Conservation (phyloP, 2,113 vertebrate species). For the Platysternon megacephalum region DNA sequence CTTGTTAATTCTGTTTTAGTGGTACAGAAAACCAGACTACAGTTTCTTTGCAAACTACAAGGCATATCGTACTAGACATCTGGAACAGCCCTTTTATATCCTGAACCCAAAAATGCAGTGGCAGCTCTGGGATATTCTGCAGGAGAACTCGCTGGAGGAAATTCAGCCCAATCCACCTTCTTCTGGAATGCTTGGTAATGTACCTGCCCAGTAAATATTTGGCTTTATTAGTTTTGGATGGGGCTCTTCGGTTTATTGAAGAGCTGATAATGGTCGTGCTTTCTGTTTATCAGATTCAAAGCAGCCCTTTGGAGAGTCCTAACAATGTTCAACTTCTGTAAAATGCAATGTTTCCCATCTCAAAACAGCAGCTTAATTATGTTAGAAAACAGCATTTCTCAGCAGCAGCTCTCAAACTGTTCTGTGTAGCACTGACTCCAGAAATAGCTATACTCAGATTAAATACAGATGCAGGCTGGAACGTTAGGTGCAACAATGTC, state of each 20-base stretch:
- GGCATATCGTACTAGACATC: slow-evolving; percentile 70
- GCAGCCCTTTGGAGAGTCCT: slow-evolving; percentile 4
- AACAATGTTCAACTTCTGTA: not conserved
- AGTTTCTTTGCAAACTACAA: slow-evolving; percentile 80
- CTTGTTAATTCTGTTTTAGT: slow-evolving; percentile 70
- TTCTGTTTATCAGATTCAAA: not conserved
- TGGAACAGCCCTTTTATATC: slow-evolving; percentile 83
- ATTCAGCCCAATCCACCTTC: slow-evolving; percentile 86
- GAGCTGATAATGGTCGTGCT: not conserved
- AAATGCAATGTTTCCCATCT: slow-evolving; percentile 35
- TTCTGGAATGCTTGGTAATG: slow-evolving; percentile 85
- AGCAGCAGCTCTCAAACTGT: not conserved
- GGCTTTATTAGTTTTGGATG: not conserved
- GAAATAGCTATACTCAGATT: not conserved
- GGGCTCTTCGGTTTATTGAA: not conserved
- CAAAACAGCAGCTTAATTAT: not conserved
- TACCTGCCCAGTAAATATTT: not conserved
- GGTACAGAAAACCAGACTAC: slow-evolving; percentile 83
- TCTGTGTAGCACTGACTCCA: not conserved
- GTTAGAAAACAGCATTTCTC: not conserved
- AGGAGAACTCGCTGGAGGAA: slow-evolving; percentile 80
- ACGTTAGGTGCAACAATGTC: not conserved
- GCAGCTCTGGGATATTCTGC: slow-evolving; percentile 85
- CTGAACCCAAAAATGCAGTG: slow-evolving; percentile 83
- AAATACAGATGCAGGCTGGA: not conserved